Conservation (phyloP, 2,113 vertebrate genomes). For the Theristicus caerulescens region DNA sequence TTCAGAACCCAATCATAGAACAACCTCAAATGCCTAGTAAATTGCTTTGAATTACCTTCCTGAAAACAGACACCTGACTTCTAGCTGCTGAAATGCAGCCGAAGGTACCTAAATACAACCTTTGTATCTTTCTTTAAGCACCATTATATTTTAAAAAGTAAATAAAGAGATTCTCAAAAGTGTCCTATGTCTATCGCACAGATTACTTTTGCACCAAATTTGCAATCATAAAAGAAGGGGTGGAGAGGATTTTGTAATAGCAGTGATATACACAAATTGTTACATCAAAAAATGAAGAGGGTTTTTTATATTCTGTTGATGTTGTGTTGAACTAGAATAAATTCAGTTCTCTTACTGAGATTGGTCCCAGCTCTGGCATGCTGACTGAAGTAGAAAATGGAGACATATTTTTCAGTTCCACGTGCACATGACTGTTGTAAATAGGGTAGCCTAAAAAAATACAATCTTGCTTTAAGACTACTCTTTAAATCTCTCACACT, state of each 20-base stretch:
- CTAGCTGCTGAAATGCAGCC: background rate
- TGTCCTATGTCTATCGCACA: background rate
- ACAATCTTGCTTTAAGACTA: background rate
- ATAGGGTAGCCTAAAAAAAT: background rate
- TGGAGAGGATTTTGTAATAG: background rate
- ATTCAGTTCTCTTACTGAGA: background rate
- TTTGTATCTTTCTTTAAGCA: background rate
- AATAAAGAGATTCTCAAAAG: background rate
- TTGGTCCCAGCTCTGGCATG: background rate
- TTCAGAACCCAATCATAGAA: background rate
- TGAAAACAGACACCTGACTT: background rate
- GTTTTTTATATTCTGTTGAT: background rate
- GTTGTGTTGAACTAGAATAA: background rate
- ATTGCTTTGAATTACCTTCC: background rate
- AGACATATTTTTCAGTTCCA: background rate
- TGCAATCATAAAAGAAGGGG: background rate
- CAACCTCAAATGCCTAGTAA: background rate
- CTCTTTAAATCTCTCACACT: background rate
- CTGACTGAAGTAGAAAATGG: background rate
- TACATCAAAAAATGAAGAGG: background rate
- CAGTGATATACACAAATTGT: background rate
- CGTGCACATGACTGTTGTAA: background rate
- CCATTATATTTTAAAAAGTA: background rate
- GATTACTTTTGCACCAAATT: background rate
- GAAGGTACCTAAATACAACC: background rate